phyloP scores from a whole-genome alignment of 1,140 invertebrate genomes.

The Homalodisca vitripennis region DNA sequence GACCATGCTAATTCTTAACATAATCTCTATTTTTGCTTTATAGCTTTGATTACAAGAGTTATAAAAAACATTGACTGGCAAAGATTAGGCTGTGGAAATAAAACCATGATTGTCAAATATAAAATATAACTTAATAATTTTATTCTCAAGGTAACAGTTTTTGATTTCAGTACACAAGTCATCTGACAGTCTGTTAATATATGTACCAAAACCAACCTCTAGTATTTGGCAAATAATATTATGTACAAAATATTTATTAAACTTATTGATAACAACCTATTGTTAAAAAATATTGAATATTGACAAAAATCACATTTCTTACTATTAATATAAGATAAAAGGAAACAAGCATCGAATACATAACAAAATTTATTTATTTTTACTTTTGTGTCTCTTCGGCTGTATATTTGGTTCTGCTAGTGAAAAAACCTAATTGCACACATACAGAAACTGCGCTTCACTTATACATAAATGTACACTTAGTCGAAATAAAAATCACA shows the following conservation, averaged over 20 bases:
- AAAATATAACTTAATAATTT: slow-evolving; percentile 26
- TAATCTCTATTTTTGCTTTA: too few species aligned
- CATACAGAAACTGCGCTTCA: background rate
- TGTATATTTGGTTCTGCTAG: background rate
- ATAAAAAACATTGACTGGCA: too few species aligned
- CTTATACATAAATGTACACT: slow-evolving; percentile 8
- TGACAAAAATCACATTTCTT: slow-evolving; percentile 1
- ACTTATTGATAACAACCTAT: background rate
- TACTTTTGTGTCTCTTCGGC: too few species aligned
- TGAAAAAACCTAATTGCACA: background rate
- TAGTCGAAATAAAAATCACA: slow-evolving; percentile 15
- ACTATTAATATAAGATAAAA: background rate
- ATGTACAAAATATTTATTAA: background rate
- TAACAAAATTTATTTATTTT: slow-evolving; percentile 4
- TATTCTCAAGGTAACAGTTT: slow-evolving; percentile 25
- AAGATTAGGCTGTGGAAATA: too few species aligned
- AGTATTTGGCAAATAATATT: slow-evolving; percentile 16
- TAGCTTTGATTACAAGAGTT: too few species aligned
- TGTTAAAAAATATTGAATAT: slow-evolving; percentile 1
- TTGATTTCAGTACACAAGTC: slow-evolving; percentile 25
- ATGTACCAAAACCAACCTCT: slow-evolving; percentile 1
- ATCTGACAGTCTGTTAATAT: slow-evolving; percentile 21
- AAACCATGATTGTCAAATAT: slow-evolving; percentile 6
- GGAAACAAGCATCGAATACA: background rate
- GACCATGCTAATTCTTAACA: too few species aligned